phyloP scores from a whole-genome alignment of 2,797 vertebrate species.

The Notolepis coatsorum region DNA sequence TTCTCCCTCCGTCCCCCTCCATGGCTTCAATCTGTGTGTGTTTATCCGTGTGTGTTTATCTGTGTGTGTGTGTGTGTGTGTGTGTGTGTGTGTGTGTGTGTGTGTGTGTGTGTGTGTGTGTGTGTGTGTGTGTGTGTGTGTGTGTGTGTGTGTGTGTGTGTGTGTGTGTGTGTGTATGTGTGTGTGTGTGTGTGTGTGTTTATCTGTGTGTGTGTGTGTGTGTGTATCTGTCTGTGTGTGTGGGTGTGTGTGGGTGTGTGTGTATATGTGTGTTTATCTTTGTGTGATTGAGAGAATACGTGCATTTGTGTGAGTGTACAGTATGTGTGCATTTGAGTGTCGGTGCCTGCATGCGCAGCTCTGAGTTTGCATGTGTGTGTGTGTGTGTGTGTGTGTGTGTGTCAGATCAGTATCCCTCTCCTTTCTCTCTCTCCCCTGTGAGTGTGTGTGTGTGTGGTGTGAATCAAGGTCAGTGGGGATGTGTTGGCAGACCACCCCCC shows the following conservation, averaged over 20 bases:
- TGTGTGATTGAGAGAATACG: constrained; percentile 1
- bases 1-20: constrained; percentile 20
- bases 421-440: constrained; percentile 13
- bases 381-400: constrained; percentile 11
- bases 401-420: constrained; percentile 54
- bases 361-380: constrained; percentile 14
- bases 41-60: background rate
- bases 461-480: constrained; percentile 80
- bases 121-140: background rate
- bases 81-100: background rate
- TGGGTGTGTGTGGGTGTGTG: constrained; percentile 11
- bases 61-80: background rate
- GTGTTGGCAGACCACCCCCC: constrained; percentile 58
- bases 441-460: constrained; percentile 52
- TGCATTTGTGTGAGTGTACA: background rate
- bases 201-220: background rate
- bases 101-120: background rate
- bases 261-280: constrained; percentile 4
- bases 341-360: constrained; percentile 24
- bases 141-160: background rate
- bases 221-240: constrained; percentile 22
- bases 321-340: constrained; percentile 2
- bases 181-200: constrained; percentile 8
- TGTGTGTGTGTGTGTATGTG: constrained; percentile 4
- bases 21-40: constrained; percentile 1